Percentiles rank a stretch among this genome's conserved stretches.
These are phyloP conservation scores for Ophion slaviceki DNA, from an alignment of 2,888 invertebrate genomes.

Conservation along the genomic window DNA sequence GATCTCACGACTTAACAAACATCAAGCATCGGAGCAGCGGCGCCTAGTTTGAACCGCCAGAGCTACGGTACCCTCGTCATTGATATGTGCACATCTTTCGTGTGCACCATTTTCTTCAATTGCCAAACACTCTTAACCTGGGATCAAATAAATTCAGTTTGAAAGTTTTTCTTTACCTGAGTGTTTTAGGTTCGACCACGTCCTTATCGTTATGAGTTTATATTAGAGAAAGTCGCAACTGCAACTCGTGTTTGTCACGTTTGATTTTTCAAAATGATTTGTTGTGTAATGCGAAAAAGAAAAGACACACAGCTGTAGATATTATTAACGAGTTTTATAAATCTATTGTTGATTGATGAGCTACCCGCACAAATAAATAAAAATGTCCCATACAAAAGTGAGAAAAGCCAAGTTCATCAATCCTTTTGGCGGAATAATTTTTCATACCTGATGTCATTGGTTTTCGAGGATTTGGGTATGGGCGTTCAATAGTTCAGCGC, in stretches of 20 bases:
- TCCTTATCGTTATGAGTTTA: not conserved
- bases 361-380: not conserved
- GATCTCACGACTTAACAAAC: not conserved
- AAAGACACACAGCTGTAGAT: not conserved
- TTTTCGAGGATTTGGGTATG: too few relatives aligned
- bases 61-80: not conserved
- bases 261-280: not conserved
- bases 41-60: not conserved
- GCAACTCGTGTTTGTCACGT: not conserved
- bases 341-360: not conserved
- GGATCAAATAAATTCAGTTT: not conserved
- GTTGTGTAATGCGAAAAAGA: not conserved
- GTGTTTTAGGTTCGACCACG: not conserved
- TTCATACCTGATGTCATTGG: not conserved
- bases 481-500: not conserved
- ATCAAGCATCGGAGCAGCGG: not conserved
- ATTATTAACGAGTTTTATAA: not conserved
- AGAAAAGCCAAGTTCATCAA: not conserved
- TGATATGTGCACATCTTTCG: too few relatives aligned
- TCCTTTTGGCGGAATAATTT: not conserved
- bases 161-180: not conserved
- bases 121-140: not conserved
- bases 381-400: not conserved
- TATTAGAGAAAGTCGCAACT: not conserved
- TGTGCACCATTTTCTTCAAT: too few relatives aligned